These are phyloP conservation scores for Trachymyrmex cornetzi DNA, from an alignment of 1,140 invertebrate species.

Conservation along the genomic window DNA sequence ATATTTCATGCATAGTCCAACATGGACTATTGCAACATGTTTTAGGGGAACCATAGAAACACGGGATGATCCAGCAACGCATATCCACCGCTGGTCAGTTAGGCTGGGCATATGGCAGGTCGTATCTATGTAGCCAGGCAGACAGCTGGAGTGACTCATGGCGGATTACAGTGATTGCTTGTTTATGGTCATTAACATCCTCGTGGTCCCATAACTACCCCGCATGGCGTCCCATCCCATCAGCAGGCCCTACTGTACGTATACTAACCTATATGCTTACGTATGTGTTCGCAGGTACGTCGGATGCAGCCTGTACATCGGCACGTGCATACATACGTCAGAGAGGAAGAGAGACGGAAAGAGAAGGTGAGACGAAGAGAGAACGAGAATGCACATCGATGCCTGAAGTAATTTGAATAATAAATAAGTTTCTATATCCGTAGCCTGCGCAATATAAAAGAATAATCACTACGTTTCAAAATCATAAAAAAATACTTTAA, in stretches of 20 bases:
- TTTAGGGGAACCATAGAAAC: constrained; percentile 49
- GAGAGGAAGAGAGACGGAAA: not conserved
- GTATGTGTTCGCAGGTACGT: constrained; percentile 48
- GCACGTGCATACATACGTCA: constrained; percentile 40
- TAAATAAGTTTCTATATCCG: constrained; percentile 1
- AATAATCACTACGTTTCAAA: not conserved
- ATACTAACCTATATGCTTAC: constrained; percentile 50
- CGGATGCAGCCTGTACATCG: constrained; percentile 54
- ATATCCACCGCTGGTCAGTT: constrained; percentile 76
- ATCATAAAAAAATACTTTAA: not conserved
- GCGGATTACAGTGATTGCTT: constrained; percentile 86
- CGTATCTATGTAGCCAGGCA: constrained; percentile 81
- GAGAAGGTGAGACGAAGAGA: not conserved
- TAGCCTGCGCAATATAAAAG: not conserved
- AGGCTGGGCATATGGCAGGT: constrained; percentile 81
- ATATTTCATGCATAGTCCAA: not conserved
- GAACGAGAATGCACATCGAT: not conserved
- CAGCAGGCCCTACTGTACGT: constrained; percentile 72
- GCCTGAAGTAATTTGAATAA: constrained; percentile 48
- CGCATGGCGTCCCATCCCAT: constrained; percentile 82
- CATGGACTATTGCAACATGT: not conserved
- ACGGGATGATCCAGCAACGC: constrained; percentile 65
- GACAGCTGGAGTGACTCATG: constrained; percentile 86
- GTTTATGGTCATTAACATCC: constrained; percentile 86
- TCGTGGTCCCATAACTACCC: constrained; percentile 85